A percentile compares a stretch with the other conserved stretches of the same genome.
Conservation (phyloP, 1,140 invertebrate species). For the Rhynchophorus ferrugineus region DNA sequence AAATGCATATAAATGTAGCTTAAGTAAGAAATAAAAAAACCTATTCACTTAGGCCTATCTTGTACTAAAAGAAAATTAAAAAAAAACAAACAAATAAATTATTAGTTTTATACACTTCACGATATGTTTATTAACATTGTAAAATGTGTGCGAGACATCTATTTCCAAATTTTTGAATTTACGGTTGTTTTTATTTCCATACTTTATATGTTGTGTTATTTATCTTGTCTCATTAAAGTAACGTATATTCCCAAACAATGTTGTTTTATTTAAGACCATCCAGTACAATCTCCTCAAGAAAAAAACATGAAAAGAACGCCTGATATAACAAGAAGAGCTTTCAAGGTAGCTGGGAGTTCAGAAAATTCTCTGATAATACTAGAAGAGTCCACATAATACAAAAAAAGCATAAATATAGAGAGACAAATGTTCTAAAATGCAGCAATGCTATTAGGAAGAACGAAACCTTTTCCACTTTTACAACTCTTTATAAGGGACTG, state of each 20-base stretch:
- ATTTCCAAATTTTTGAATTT: constrained; percentile 26
- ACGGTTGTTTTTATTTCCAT: constrained; percentile 25
- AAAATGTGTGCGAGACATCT: constrained; percentile 28
- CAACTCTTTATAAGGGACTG: no score
- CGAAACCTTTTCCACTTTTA: no score
- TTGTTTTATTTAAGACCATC: constrained; percentile 10
- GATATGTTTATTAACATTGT: constrained; percentile 35
- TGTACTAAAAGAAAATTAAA: constrained; percentile 36
- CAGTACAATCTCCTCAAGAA: no score
- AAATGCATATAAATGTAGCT: constrained; percentile 37
- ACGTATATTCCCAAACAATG: constrained; percentile 28
- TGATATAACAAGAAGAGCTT: no score
- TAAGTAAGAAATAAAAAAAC: constrained; percentile 34
- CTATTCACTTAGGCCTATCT: constrained; percentile 38
- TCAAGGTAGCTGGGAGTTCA: no score
- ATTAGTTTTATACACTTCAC: constrained; percentile 37
- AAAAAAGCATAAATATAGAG: no score
- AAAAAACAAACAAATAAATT: no score
- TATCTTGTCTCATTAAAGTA: constrained; percentile 30
- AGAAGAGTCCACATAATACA: no score
- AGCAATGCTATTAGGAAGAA: no score
- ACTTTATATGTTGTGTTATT: constrained; percentile 27
- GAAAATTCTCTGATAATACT: no score
- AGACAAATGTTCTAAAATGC: no score
- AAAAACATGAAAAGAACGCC: no score